Evolutionary conservation across 1,140 invertebrate genomes (phyloP).

Genomic region (Diplogasteroides magnus): DNA sequence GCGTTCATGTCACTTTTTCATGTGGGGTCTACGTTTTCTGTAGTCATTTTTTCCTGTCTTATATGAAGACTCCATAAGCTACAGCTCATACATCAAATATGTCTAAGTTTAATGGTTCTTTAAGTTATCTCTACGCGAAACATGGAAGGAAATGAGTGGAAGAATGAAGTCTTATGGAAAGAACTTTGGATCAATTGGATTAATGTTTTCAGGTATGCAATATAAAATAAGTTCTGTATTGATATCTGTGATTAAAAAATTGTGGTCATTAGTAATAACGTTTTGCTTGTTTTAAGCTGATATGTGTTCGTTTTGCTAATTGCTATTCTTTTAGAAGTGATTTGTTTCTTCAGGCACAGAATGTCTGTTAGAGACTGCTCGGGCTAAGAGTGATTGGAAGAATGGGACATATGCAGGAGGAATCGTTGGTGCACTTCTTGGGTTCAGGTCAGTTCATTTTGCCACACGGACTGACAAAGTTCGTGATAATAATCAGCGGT

Average conservation of each 20-base stretch:
- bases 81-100: too few relatives aligned
- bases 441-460: slow-evolving; percentile 56
- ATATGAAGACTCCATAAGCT: too few relatives aligned
- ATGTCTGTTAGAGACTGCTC: slow-evolving; percentile 57
- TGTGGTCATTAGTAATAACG: too few relatives aligned
- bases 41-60: too few relatives aligned
- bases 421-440: slow-evolving; percentile 87
- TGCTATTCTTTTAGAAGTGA: too few relatives aligned
- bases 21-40: too few relatives aligned
- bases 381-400: slow-evolving; percentile 89
- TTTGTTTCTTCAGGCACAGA: slow-evolving; percentile 59
- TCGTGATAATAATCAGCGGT: too few relatives aligned
- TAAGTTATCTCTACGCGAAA: slow-evolving; percentile 57
- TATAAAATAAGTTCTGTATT: not conserved
- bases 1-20: not conserved
- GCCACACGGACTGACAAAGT: too few relatives aligned
- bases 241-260: too few relatives aligned
- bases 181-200: slow-evolving; percentile 91
- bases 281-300: too few relatives aligned
- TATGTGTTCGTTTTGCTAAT: too few relatives aligned
- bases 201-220: slow-evolving; percentile 69
- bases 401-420: slow-evolving; percentile 68
- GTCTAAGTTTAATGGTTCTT: slow-evolving; percentile 23
- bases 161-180: slow-evolving; percentile 87
- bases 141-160: slow-evolving; percentile 75